Evolutionary conservation across 2,113 vertebrate species (phyloP), one percentile per base, ranked within the genome.

Genomic region (Saccopteryx bilineata): DNA sequence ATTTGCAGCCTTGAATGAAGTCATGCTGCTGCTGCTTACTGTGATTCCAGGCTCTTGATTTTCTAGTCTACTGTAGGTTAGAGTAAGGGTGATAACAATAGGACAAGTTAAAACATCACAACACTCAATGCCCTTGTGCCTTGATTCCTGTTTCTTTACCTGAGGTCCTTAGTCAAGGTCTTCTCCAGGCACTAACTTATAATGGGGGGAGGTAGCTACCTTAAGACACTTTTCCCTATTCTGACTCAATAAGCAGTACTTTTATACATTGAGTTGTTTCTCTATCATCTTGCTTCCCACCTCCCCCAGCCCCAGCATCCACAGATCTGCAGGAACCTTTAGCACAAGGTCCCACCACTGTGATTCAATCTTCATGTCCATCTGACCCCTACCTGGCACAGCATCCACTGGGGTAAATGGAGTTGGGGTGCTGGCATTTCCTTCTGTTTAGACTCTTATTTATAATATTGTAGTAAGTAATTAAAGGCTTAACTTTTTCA

Each of bases 181-280:
- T 21, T 33, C 13, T 54, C 31, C 31, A 14, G 60, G 21, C 7
- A 66, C 50, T 33, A 48, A 28, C 60, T 58, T 78, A 58, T 68
- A 19, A 58, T 19, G 52, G 33, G 11, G 17, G 0, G 0, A 69
- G 1, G 6, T 6, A 13, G 28, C 7, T 48, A 68, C 2, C 33
- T n/a, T 12, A 76, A 66, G 26, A 76, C 33, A 23, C 6, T 4
- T 63, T 74, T 63, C 31, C 31, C 48, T 21, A 76, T 10, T 90
- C 48, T 56, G 24, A 79, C 11, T 56, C 33, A 61, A 23, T n/a
- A 23, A 12, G 60, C 50, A 75, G 23, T 66, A n/a, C 2, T 56
- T 80, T 58, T 58, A 19, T 50, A n/a, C 28, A 85, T 68, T 21
- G 14, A 78, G 15, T 1, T 3, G 10, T 23, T 58, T 84, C 28